These are phyloP conservation scores for Ctenosaura bakeri DNA, from an alignment of 2,797 vertebrate genomes.

Conservation along the genomic window DNA sequence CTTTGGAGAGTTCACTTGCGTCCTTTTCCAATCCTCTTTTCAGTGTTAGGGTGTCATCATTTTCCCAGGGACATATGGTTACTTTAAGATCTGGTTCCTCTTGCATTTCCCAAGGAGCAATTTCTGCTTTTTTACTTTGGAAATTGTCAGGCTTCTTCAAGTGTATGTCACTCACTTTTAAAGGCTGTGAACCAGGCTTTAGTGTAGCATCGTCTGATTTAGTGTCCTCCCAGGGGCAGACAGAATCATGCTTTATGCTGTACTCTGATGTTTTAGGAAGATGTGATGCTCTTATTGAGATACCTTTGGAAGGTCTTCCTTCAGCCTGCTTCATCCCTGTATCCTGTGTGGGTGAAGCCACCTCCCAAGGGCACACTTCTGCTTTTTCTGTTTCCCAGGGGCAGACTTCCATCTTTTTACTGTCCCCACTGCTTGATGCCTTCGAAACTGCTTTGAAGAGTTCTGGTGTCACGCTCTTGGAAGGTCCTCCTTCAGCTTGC, in stretches of 20 bases:
- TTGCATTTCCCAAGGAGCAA: slow-evolving; percentile 75
- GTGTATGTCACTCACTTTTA: not conserved
- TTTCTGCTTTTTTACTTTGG: slow-evolving; percentile 42
- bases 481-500: not conserved
- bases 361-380: slow-evolving; percentile 56
- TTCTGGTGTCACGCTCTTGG: not conserved
- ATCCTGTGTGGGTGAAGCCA: fast-evolving
- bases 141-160: slow-evolving; percentile 25
- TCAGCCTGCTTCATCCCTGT: not conserved
- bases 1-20: not conserved
- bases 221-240: slow-evolving; percentile 77
- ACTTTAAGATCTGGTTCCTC: slow-evolving; percentile 64
- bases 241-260: slow-evolving; percentile 64
- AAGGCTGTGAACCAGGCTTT: not conserved
- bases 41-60: not conserved
- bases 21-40: slow-evolving; percentile 18
- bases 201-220: slow-evolving; percentile 46
- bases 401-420: slow-evolving; percentile 39
- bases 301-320: not conserved
- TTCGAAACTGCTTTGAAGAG: slow-evolving; percentile 3
- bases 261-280: slow-evolving; percentile 44
- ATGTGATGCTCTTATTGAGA: fast-evolving
- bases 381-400: slow-evolving; percentile 50
- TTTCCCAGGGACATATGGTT: slow-evolving; percentile 74
- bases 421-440: slow-evolving; percentile 44